Base-by-base conservation (phyloP, 1,140 invertebrate genomes). In the Ganaspis sp. region DNA sequence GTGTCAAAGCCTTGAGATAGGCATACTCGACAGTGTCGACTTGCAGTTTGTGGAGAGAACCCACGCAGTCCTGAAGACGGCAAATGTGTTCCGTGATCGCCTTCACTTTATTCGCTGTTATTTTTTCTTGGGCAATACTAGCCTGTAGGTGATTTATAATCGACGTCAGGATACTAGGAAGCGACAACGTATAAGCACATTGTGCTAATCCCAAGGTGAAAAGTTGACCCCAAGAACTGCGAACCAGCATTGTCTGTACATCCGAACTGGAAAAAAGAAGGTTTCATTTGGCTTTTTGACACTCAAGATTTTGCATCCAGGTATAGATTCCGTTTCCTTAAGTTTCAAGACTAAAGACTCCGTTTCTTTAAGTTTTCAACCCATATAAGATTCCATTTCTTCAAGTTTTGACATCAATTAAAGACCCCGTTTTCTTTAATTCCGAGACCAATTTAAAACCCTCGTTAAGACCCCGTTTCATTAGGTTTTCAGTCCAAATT, bases 131-230 rank as follows among this genome's bases (percentile, higher is more conserved):
- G 42, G 93, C 92, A 75, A 95, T 93, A 82, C 92, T 94, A 23
- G 92, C 92, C 89, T 94, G 93, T 49, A 94, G 87, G 84, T 94
- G 94, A 86, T 93, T 95, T 74, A 96, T 93, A 81, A 98, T 95
- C 69, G 96, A 96, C 40, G 94, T 94, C 54, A 98, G 91, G 83
- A 98, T 97, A 75, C 95, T 96, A 37, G 94, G 92, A 64, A 98
- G 91, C 40, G 96, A 96, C 85, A 98, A 92, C 64, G 94, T 93
- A 29, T 95, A 93, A 12, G 96, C 94, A 89, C 96, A 98, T 89
- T 99, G 97, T 1, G 97, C 95, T 74, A 99, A 92, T 8, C 98
- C 98, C 17, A 99, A 92, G 3, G 96, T 95, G 90, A 99, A 98
- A 73, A 99, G 88, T 87, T 99, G 97, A 86, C 96, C 94, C 98